Evolutionary conservation across 1,140 invertebrate genomes (phyloP).

Genomic region (Choristoneura fumiferana): DNA sequence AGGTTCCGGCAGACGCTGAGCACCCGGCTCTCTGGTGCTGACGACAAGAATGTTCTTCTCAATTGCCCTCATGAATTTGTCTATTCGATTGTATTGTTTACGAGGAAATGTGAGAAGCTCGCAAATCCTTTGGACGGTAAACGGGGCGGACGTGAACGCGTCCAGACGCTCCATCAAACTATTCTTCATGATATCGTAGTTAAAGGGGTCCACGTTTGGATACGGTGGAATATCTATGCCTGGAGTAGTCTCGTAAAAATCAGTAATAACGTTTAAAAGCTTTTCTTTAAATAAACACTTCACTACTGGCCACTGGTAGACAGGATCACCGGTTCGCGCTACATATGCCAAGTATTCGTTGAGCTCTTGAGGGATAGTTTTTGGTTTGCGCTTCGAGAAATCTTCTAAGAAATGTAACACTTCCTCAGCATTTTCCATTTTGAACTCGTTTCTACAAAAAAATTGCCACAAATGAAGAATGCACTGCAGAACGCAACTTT

Average conservation of each 20-base stretch:
- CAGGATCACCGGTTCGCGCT: conserved; percentile 95
- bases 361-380: conserved; percentile 91
- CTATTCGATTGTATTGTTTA: conserved; percentile 96
- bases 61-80: conserved; percentile 97
- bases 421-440: conserved; percentile 92
- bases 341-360: conserved; percentile 95
- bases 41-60: conserved; percentile 97
- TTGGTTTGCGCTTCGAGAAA: conserved; percentile 89
- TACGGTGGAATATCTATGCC: conserved; percentile 87
- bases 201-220: conserved; percentile 94
- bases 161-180: conserved; percentile 91
- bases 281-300: conserved; percentile 94
- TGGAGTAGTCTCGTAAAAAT: conserved; percentile 90
- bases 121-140: conserved; percentile 97
- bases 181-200: conserved; percentile 93
- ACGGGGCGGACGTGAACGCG: conserved; percentile 92
- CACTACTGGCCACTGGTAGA: conserved; percentile 94
- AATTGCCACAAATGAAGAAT: background rate
- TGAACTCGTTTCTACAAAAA: conserved; percentile 9
- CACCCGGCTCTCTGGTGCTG: conserved; percentile 93
- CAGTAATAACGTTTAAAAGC: conserved; percentile 89
- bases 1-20: conserved; percentile 78
- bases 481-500: background rate
- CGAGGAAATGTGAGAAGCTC: conserved; percentile 93
- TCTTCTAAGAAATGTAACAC: conserved; percentile 89